phyloP scores from a whole-genome alignment of 2,797 vertebrate genomes.

The Lepus oiostolus region DNA sequence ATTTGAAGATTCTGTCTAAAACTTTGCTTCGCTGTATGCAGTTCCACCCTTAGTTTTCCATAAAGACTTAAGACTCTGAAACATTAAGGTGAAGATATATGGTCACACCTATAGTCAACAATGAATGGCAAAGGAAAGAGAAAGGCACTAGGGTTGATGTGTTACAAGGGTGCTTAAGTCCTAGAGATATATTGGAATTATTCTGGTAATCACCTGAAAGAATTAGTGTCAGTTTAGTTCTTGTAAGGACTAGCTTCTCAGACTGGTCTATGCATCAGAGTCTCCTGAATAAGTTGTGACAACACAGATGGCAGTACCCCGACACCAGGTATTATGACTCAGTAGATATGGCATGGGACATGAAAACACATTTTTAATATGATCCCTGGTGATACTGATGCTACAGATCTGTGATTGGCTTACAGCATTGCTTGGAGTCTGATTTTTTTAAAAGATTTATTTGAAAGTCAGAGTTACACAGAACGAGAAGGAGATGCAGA shows the following conservation, averaged over 20 bases:
- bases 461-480: too few species aligned
- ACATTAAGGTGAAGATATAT: not conserved
- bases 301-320: not conserved
- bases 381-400: not conserved
- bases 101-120: slow-evolving; percentile 23
- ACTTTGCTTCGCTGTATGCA: not conserved
- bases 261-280: not conserved
- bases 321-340: not conserved
- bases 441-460: not conserved
- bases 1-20: not conserved
- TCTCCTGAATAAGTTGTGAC: not conserved
- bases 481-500: too few species aligned
- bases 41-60: slow-evolving; percentile 17
- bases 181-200: slow-evolving; percentile 41
- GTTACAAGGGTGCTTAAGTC: slow-evolving; percentile 7
- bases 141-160: not conserved
- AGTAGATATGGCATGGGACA: not conserved
- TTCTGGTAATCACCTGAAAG: slow-evolving; percentile 3
- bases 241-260: slow-evolving; percentile 23
- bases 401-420: not conserved
- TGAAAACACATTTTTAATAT: not conserved
- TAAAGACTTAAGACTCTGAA: slow-evolving; percentile 58
- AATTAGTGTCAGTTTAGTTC: slow-evolving; percentile 34
- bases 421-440: not conserved
- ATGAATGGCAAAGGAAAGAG: not conserved